phyloP scores from a whole-genome alignment of 2,888 invertebrate species.

The Slavum lentiscoides region DNA sequence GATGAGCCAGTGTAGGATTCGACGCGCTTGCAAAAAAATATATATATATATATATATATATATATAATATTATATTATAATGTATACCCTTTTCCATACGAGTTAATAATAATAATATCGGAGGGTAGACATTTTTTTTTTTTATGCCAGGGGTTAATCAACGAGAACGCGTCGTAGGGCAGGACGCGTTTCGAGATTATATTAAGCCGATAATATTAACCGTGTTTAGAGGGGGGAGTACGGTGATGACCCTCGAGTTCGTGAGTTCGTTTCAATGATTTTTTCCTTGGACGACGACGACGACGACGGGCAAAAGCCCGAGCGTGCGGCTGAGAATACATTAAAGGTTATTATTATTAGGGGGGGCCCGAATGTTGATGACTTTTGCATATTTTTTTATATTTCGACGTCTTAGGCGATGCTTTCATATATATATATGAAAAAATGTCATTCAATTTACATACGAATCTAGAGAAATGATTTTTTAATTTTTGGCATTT shows the following conservation, averaged over 20 bases:
- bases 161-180: constrained; percentile 5
- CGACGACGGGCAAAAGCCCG: neutral
- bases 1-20: constrained; percentile 20
- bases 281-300: neutral
- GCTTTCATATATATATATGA: too few species aligned
- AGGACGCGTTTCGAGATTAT: constrained; percentile 45
- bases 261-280: constrained; percentile 27
- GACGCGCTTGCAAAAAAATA: constrained; percentile 3
- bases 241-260: constrained; percentile 21
- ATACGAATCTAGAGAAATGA: too few species aligned
- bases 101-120: constrained; percentile 39
- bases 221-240: constrained; percentile 11
- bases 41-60: neutral
- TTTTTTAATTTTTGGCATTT: too few species aligned
- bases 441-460: too few species aligned
- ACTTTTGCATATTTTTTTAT: too few species aligned
- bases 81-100: constrained; percentile 31
- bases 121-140: constrained; percentile 35
- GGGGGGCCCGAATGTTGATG: too few species aligned
- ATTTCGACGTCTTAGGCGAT: too few species aligned
- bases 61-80: neutral
- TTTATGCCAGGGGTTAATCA: constrained; percentile 43
- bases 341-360: neutral
- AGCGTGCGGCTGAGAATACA: constrained; percentile 14
- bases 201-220: constrained; percentile 51